Evolutionary conservation across 2,797 vertebrate species (phyloP), one percentile per base, ranked within the genome.

Genomic region (Netta rufina): DNA sequence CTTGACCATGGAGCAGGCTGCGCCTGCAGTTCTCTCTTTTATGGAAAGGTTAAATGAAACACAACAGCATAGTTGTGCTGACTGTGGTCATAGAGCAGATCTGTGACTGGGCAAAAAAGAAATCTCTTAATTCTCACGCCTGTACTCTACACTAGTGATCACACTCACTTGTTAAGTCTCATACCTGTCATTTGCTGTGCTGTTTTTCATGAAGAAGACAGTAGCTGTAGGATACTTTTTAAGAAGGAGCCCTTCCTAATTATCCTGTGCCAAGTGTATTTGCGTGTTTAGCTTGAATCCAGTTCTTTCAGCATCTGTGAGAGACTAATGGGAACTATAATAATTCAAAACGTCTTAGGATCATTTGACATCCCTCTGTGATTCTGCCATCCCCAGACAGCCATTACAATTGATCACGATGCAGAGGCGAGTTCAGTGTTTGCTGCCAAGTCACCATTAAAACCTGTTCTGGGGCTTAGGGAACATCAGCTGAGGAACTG

Each of bases 41-140:
- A 90, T 45, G 39, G 64, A 67, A 41, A 75, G 33, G 45, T 78
- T 90, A 87, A 92, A 75, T 84, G 70, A 90, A 84, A 95, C 58
- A 81, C 19, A 43, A 54, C 54, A 57, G n/a, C 90, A 72, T 5
- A 58, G 33, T 78, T 86, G n/a, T 61, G 54, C 70, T 94, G 70
- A 84, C 81, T 65, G 45, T 57, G 43, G 17, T 60, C 51, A 39
- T 6, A 51, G 33, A 69, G 36, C 11, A 33, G 77, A 62, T 66
- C 49, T 4, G 2, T 75, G 45, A 49, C 66, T 36, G 51, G 12
- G 39, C 41, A 62, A 82, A 80, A 65, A 39, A 73, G 32, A 78
- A 87, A 70, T 54, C 10, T 86, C n/a, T 80, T 36, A 25, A 69
- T 82, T 81, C 58, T n/a, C n/a, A 11, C 64, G 14, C 33, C 30